Evolutionary conservation across 2,797 vertebrate genomes (phyloP), one percentile per base, ranked within the genome.

Genomic region (Apodemus agrarius): DNA sequence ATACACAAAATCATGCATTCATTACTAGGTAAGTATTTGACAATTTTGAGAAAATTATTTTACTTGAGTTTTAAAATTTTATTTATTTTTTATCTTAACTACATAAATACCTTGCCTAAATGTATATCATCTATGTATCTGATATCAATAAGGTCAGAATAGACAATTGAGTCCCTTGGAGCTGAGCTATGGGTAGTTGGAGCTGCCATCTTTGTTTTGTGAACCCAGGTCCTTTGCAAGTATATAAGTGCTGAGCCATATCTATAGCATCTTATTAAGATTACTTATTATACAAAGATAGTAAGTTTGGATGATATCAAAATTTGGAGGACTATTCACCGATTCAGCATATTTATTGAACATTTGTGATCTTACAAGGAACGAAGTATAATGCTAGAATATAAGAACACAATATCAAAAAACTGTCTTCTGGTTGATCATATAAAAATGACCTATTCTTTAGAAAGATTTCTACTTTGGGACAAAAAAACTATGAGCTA

Each of bases 291-390:
- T 61, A 43, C 79, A 82, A 29, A 59, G 31, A 46, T 10, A 46
- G 31, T 26, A 92, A 94, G 13, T 74, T 89, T 95, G 59, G 54
- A 89, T 90, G 57, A 72, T 10, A 52, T 49, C 2, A 88, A 90
- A 43, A 84, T 92, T 67, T 88, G 83, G 12, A 84, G 34, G 79
- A 57, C 3, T 63, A 24, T 67, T 11, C 11, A 86, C 43, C 21
- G 4, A 24, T 49, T 87, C 63, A 87, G 21, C 40, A 72, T 65
- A 12, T 29, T 74, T 80, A 21, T 22, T 75, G 11, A 57, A 52
- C 1, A 6, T 29, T 79, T 90, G 37, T 14, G 12, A 4, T 93
- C 21, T 82, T 89, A 74, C 46, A 19, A 82, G 43, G 8, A 26
- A 26, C 24, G 29, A 93, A 67, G 1, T 12, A 13, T 24, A 84